Conservation (phyloP, 1,140 invertebrate species). For the Acromyrmex charruanus region DNA sequence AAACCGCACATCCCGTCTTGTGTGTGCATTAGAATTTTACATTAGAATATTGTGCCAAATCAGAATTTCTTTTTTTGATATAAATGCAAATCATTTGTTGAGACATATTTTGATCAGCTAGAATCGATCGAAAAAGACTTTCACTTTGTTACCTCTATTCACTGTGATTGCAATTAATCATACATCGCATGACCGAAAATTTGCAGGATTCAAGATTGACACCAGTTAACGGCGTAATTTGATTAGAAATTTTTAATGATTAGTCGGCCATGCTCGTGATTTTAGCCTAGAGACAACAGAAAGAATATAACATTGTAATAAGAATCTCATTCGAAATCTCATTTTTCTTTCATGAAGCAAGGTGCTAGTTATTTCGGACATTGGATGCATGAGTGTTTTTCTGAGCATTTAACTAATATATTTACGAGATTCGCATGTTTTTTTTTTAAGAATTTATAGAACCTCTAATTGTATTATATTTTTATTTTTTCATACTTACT, state of each 20-base stretch:
- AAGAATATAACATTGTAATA: slow-evolving; percentile 44
- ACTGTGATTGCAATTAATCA: slow-evolving; percentile 6
- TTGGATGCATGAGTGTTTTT: slow-evolving; percentile 41
- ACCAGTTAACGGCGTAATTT: slow-evolving; percentile 26
- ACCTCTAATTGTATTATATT: not conserved
- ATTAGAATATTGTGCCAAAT: slow-evolving; percentile 70
- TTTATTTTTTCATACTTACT: slow-evolving; percentile 5
- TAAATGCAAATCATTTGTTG: not conserved
- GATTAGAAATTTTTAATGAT: not conserved
- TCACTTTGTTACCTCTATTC: slow-evolving; percentile 19
- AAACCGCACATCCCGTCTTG: not conserved
- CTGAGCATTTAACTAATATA: slow-evolving; percentile 39
- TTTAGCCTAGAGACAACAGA: slow-evolving; percentile 42
- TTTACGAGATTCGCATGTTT: slow-evolving; percentile 31
- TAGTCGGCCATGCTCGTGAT: not conserved
- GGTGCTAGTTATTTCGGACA: slow-evolving; percentile 49
- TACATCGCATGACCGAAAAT: slow-evolving; percentile 21
- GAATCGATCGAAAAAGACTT: slow-evolving; percentile 9
- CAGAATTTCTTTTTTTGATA: slow-evolving; percentile 52
- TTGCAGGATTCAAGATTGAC: slow-evolving; percentile 6
- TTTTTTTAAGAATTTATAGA: slow-evolving; percentile 30
- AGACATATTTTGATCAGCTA: not conserved
- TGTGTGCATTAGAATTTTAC: not conserved
- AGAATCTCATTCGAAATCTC: slow-evolving; percentile 24
- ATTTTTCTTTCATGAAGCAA: slow-evolving; percentile 34